Base-by-base conservation (phyloP, 64 coral and sea anemone genomes). In the Stylophora pistillata region DNA sequence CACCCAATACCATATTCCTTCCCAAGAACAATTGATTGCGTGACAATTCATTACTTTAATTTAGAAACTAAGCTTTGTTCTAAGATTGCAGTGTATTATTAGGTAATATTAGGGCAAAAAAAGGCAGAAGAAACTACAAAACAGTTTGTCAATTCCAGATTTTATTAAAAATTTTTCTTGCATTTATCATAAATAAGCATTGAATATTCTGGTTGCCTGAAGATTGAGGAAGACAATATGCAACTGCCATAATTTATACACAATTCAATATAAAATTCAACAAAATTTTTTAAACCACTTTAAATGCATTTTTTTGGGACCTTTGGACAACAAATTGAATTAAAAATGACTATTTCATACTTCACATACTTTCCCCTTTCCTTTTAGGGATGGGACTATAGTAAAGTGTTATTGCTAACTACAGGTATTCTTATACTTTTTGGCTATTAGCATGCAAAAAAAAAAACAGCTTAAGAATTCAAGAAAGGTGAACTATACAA, bases 131-230 rank as follows among this genome's bases (percentile, higher is more conserved):
- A 12, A 27, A 18, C 25, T 7, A 65, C 5, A 25, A 21, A 68
- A 68, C 61, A 64, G 61, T 64, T 1, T 28, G 26, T 68, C 7
- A 68, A 26, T 15, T 25, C 15, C 10, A 55, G 25, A 56, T 78
- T 78, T 78, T 78, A 78, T 78, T 78, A 56, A 55, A 78, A 78
- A 78, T 9, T 60, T 2, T 55, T 55, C 34, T 15, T 56, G 56
- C 13, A 57, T 25, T 78, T 78, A 56, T 78, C 28, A 56, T 78
- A 78, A 78, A 78, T 78, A 78, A 78, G 37, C 53, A 68, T n/a
- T 68, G 64, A 56, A 78, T 47, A 47, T 78, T 78, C 23, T 25
- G 53, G 75, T 57, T 55, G 53, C 23, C 55, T 27, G 75, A 21
- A 78, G 56, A 25, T 53, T n/a, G 26, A 10, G 75, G 28, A 56